A percentile compares a stretch with the other conserved stretches of the same genome.
These are phyloP conservation scores for Euleptes europaea DNA, from an alignment of 2,113 vertebrate genomes.

Conservation along the genomic window DNA sequence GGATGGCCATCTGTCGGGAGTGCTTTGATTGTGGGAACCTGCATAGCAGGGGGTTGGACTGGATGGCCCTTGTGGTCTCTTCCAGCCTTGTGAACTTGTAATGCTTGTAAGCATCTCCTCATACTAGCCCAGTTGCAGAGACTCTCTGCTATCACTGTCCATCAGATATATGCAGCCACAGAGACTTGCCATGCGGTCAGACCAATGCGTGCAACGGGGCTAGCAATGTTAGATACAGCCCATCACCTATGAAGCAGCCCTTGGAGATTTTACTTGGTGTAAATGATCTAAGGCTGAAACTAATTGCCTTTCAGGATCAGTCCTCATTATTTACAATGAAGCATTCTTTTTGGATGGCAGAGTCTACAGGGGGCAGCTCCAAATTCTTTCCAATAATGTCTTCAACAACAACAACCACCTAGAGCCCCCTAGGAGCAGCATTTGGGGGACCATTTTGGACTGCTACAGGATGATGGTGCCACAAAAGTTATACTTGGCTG, in stretches of 20 bases:
- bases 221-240: neutral
- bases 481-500: too few species aligned
- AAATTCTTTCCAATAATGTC: neutral
- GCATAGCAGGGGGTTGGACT: too few species aligned
- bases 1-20: too few species aligned
- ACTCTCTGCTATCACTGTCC: neutral
- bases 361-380: neutral
- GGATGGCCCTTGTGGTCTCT: too few species aligned
- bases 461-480: too few species aligned
- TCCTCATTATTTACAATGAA: neutral
- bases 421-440: too few species aligned
- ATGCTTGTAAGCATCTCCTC: neutral
- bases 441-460: too few species aligned
- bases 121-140: neutral
- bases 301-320: too few species aligned
- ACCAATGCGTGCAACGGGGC: neutral
- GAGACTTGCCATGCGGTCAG: neutral
- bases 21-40: too few species aligned
- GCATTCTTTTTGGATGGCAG: neutral
- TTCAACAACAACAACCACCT: too few species aligned
- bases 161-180: neutral
- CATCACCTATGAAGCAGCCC: neutral
- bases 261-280: neutral
- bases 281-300: neutral
- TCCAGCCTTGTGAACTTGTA: too few species aligned